These are phyloP conservation scores for Habropoda laboriosa DNA, from an alignment of 1,140 invertebrate genomes.

Conservation along the genomic window DNA sequence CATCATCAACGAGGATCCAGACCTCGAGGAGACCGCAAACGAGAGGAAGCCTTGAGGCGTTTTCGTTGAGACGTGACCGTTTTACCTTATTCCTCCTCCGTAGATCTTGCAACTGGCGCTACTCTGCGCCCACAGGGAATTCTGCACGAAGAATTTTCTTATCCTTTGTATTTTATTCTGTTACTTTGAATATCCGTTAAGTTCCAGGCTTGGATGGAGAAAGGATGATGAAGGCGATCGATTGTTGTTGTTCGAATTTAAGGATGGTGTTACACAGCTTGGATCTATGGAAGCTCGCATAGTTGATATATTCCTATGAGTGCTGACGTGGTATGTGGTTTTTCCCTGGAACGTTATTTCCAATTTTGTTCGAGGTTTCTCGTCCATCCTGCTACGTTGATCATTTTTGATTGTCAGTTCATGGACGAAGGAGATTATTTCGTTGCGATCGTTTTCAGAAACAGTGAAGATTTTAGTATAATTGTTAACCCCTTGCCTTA, in stretches of 20 bases:
- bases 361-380: too few species aligned
- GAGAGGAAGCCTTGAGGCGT: conserved; percentile 69
- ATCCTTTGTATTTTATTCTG: background rate
- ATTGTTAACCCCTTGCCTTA: too few species aligned
- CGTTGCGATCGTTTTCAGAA: too few species aligned
- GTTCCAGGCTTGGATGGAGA: background rate
- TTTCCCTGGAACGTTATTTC: too few species aligned
- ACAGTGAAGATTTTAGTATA: too few species aligned
- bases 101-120: background rate
- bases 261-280: too few species aligned
- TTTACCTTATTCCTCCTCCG: background rate
- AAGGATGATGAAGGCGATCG: background rate
- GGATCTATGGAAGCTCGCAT: too few species aligned
- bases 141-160: background rate
- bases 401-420: too few species aligned
- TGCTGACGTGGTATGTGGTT: too few species aligned
- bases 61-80: background rate
- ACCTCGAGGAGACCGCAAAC: conserved; percentile 75
- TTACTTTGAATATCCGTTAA: background rate
- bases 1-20: conserved; percentile 87
- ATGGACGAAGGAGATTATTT: too few species aligned
- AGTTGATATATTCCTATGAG: too few species aligned
- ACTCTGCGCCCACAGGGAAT: background rate
- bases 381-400: too few species aligned
- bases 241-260: background rate